Evolutionary conservation across 2,888 invertebrate species (phyloP).

Genomic region (Oegoconia quadripuncta): DNA sequence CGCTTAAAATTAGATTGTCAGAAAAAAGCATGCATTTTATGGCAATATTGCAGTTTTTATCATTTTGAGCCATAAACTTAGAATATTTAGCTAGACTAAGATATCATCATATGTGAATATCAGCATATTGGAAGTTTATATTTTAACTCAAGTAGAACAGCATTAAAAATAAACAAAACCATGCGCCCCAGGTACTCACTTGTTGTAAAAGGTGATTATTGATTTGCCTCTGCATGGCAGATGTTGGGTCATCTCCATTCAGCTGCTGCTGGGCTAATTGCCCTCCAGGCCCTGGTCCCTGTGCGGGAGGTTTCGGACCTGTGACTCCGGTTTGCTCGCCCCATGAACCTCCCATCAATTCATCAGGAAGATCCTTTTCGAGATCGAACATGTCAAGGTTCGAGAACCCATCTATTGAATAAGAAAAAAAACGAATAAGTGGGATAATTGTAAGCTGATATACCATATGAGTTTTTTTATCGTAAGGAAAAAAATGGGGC

Average conservation of each 20-base stretch:
- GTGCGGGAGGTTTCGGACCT: conserved; percentile 88
- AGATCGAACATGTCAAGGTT: conserved; percentile 92
- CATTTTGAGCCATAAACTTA: no score
- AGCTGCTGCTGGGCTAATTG: conserved; percentile 79
- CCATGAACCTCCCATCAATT: conserved; percentile 90
- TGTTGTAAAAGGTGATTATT: conserved; percentile 85
- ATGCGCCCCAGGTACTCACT: conserved; percentile 64
- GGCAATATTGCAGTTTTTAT: no score
- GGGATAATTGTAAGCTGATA: no score
- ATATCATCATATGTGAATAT: no score
- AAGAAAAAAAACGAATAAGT: no score
- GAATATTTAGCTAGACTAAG: no score
- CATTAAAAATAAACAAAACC: conserved; percentile 9
- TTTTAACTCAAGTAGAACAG: neutral
- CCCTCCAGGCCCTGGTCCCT: conserved; percentile 89
- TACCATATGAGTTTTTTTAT: no score
- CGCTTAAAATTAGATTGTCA: no score
- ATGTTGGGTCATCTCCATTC: conserved; percentile 84
- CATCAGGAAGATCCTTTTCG: conserved; percentile 95
- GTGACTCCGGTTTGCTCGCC: conserved; percentile 82
- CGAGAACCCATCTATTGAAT: conserved; percentile 86
- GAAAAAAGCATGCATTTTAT: no score
- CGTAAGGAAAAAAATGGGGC: no score
- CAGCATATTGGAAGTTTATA: neutral
- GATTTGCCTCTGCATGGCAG: conserved; percentile 80